Conservation (phyloP, 2,797 vertebrate genomes). For the Onychomys torridus region DNA sequence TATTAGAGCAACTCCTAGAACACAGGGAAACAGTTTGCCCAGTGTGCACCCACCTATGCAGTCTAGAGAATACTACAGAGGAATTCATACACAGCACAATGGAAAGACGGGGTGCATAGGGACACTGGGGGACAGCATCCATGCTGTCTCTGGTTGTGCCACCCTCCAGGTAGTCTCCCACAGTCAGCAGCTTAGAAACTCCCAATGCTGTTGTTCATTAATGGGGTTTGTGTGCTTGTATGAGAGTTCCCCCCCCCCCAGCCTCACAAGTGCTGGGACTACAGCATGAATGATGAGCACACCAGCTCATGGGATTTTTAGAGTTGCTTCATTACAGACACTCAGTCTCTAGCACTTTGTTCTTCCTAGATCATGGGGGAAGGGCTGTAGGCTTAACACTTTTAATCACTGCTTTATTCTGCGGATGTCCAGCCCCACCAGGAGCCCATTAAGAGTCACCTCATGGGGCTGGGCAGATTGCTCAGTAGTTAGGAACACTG, state of each 20-base stretch:
- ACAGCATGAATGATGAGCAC: too few relatives aligned
- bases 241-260: not conserved
- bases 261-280: not conserved
- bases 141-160: too few relatives aligned
- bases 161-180: not conserved
- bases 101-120: not conserved
- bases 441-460: not conserved
- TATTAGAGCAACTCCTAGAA: not conserved
- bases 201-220: not conserved
- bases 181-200: not conserved
- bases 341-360: not conserved
- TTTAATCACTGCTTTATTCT: not conserved
- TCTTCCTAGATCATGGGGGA: not conserved
- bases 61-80: not conserved
- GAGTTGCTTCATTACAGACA: not conserved
- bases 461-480: not conserved
- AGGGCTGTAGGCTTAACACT: not conserved
- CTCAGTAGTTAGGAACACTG: not conserved
- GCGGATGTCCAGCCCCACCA: not conserved
- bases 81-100: not conserved
- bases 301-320: not conserved
- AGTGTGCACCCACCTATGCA: not conserved
- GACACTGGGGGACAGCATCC: not conserved
- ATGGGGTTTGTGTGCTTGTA: not conserved
- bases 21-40: not conserved